A percentile compares a stretch with the other conserved stretches of the same genome.
phyloP scores from a whole-genome alignment of 2,888 invertebrate genomes.

The Rapana venosa region DNA sequence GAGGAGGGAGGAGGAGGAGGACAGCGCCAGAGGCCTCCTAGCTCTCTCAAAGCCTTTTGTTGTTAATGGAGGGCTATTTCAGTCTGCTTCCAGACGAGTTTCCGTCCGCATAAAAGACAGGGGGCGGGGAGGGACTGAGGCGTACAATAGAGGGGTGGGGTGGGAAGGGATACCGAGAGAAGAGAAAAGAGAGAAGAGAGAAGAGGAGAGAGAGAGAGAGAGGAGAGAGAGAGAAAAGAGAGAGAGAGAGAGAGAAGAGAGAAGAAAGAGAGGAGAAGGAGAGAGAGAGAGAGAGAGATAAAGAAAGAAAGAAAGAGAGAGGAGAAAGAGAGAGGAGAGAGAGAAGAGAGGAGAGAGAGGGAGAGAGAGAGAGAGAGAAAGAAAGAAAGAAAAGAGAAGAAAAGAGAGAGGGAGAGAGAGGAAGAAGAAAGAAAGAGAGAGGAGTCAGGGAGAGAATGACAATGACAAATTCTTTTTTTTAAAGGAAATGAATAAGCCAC shows the following conservation, averaged over 20 bases:
- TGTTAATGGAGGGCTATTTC: no score
- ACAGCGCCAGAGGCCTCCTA: no score
- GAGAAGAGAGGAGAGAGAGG: not conserved
- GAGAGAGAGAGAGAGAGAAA: constrained; percentile 14
- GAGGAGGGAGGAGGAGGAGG: no score
- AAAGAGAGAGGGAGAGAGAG: not conserved
- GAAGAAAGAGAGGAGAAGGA: not conserved
- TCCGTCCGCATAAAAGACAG: no score
- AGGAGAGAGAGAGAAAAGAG: not conserved
- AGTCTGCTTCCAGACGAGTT: no score
- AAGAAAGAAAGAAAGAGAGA: no score
- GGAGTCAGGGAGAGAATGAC: not conserved
- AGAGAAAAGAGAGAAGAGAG: not conserved
- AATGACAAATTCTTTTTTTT: no score
- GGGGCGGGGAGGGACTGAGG: no score
- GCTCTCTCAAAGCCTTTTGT: no score
- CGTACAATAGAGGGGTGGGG: not conserved
- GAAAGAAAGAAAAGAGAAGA: not conserved
- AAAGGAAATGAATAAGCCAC: no score
- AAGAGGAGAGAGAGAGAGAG: not conserved
- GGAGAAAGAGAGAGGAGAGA: not conserved
- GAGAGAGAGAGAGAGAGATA: not conserved
- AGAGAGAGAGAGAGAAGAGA: not conserved
- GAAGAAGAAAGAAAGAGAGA: not conserved
- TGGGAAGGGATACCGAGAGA: no score